These are phyloP conservation scores for Ornithoptera priamus DNA, from an alignment of 2,888 invertebrate genomes.

Conservation along the genomic window DNA sequence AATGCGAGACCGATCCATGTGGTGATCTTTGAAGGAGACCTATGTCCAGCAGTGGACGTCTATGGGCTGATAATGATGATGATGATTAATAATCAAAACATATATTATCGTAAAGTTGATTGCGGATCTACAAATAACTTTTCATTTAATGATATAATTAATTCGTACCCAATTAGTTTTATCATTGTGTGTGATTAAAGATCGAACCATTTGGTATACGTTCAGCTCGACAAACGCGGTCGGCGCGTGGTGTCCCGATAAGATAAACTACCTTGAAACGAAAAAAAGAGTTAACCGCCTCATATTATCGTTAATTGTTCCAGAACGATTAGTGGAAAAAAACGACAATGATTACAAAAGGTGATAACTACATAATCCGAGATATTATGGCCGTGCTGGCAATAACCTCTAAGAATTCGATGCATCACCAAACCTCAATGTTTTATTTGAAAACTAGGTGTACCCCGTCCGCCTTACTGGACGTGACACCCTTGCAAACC, in stretches of 20 bases:
- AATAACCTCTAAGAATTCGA: too few relatives aligned
- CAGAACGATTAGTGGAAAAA: not conserved
- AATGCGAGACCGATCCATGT: too few relatives aligned
- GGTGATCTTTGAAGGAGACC: too few relatives aligned
- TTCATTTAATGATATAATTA: not conserved
- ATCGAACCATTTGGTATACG: conserved; percentile 8
- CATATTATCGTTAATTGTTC: not conserved
- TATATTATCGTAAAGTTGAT: not conserved
- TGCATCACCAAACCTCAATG: too few relatives aligned
- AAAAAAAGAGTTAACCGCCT: not conserved
- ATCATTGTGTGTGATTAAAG: conserved; percentile 12
- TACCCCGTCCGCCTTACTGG: too few relatives aligned
- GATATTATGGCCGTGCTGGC: too few relatives aligned
- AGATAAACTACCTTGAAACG: conserved; percentile 13
- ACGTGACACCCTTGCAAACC: too few relatives aligned
- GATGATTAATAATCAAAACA: too few relatives aligned
- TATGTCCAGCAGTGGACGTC: too few relatives aligned
- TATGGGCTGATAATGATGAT: too few relatives aligned
- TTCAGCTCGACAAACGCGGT: conserved; percentile 11
- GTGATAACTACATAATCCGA: too few relatives aligned
- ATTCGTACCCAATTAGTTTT: not conserved
- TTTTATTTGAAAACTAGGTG: too few relatives aligned
- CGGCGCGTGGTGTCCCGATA: conserved; percentile 17
- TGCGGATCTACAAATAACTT: not conserved
- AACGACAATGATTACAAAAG: not conserved